Evolutionary conservation across 92 coral and sea anemone genomes (phyloP), one percentile per base, ranked within the genome.

Genomic region (Phenganax stokvisi): DNA sequence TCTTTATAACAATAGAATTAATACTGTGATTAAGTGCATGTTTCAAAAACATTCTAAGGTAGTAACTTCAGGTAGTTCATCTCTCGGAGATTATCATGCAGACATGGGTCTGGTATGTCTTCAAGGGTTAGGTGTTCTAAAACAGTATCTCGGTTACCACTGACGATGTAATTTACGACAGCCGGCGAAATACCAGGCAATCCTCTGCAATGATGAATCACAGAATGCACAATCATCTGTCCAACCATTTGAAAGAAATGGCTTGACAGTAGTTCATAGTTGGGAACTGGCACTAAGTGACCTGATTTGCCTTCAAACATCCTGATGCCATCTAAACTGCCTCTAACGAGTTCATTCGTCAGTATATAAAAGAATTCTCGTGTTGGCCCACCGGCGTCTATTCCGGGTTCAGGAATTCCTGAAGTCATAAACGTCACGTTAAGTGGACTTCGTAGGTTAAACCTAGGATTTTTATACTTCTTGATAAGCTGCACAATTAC

Each of bases 331-430:
- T 61, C 80, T 47, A 69, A 56, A 56, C 71, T 68, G 29, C 72
- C 75, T 15, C 88, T 65, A 56, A 70, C 72, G 56, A 79, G 60
- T 29, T 79, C 84, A 69, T 79, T 57, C 87, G 70, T 76, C 27
- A 85, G 80, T 17, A 75, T 0, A 59, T 15, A 79, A 77, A 85
- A 85, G 71, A 11, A 79, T 10, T 56, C 84, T 29, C 73, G 76
- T 69, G 80, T 76, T 2, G 80, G 83, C 27, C 86, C 86, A n/a
- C 89, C 89, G 20, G 86, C 89, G 82, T 86, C 86, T 8, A 82
- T 71, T 8, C 86, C 86, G 16, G 27, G 59, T 52, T 85, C 88
- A 61, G 8, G 54, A 12, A 57, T 27, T 13, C 77, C 77, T 12
- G 77, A 53, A 8, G 58, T 73, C 54, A 73, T 20, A 73, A 73